phyloP scores from a whole-genome alignment of 2,797 vertebrate genomes.

The Onychomys arenicola region DNA sequence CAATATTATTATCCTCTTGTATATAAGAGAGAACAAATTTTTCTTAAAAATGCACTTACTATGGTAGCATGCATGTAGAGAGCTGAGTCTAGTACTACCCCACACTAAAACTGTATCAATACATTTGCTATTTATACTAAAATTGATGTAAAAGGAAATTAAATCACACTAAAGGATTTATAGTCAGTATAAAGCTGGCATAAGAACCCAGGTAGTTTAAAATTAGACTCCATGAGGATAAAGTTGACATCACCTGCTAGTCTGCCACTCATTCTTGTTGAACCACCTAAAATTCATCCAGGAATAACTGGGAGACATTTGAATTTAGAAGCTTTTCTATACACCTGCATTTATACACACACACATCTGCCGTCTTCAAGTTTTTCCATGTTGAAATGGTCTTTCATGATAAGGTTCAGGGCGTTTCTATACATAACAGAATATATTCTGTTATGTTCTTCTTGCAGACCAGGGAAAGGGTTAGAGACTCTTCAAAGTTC shows the following conservation, averaged over 20 bases:
- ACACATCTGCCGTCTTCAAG: not conserved
- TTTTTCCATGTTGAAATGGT: not conserved
- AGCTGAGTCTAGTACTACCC: not conserved
- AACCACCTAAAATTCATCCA: not conserved
- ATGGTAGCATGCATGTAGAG: not conserved
- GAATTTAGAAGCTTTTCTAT: not conserved
- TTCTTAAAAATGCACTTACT: conserved; percentile 5
- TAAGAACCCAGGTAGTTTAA: not conserved
- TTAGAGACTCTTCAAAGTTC: conserved; percentile 67
- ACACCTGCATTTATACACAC: not conserved
- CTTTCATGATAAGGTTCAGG: not conserved
- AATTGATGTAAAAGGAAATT: not conserved
- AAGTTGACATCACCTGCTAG: not conserved
- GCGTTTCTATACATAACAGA: not conserved
- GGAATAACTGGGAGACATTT: not conserved
- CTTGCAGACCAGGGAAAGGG: not conserved
- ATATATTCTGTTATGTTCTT: not conserved
- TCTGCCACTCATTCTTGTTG: not conserved
- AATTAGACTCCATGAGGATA: not conserved
- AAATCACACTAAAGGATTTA: not conserved
- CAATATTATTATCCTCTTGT: not conserved
- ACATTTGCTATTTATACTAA: not conserved
- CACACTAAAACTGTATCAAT: not conserved
- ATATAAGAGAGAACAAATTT: not conserved
- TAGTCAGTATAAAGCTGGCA: not conserved